Percentiles rank a stretch among this genome's conserved stretches.
Conservation (phyloP, 1,140 invertebrate genomes). For the Charaxes varanes region DNA sequence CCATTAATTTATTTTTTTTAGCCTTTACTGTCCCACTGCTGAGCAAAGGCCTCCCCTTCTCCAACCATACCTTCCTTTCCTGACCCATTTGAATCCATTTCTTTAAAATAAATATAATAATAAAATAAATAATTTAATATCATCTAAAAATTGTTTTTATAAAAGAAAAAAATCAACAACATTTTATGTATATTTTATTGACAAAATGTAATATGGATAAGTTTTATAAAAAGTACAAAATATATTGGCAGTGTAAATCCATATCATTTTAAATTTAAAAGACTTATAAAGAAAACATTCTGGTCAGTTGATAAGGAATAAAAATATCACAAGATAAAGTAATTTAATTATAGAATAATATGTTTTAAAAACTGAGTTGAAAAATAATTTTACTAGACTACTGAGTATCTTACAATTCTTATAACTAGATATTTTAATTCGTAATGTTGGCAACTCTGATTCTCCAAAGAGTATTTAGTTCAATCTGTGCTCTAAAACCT, state of each 20-base stretch:
- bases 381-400: constrained; percentile 26
- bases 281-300: constrained; percentile 20
- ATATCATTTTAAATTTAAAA: constrained; percentile 22
- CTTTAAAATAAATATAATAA: too few relatives aligned
- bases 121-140: too few relatives aligned
- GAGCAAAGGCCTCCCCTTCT: too few relatives aligned
- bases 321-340: constrained; percentile 34
- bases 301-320: constrained; percentile 18
- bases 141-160: too few relatives aligned
- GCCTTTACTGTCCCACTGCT: too few relatives aligned
- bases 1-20: too few relatives aligned
- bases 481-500: constrained; percentile 59
- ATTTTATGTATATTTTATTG: constrained; percentile 9
- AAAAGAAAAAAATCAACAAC: too few relatives aligned
- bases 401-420: constrained; percentile 60
- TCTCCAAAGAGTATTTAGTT: constrained; percentile 7
- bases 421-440: constrained; percentile 43
- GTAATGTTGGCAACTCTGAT: constrained; percentile 44
- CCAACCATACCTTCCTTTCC: too few relatives aligned
- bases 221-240: constrained; percentile 28
- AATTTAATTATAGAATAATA: constrained; percentile 9
- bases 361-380: constrained; percentile 9
- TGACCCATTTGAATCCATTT: too few relatives aligned
- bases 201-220: constrained; percentile 18
- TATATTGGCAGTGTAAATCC: constrained; percentile 56